Evolutionary conservation across 2,113 vertebrate species (phyloP), one percentile per base, ranked within the genome.

Genomic region (Sinosuthora webbiana): DNA sequence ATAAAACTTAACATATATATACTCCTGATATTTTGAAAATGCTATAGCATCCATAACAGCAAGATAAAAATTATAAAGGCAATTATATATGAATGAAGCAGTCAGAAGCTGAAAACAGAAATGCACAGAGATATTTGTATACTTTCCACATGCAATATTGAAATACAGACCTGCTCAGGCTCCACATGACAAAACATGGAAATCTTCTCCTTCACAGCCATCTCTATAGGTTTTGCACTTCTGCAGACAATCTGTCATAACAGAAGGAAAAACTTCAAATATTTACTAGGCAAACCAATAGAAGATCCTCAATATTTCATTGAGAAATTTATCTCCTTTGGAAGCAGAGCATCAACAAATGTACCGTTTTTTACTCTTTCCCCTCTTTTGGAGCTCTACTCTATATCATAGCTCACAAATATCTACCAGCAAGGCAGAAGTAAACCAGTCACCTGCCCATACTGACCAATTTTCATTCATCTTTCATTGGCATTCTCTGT

Each of bases 131-230:
- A 44, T 23, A 78, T 27, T 44, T 73, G 10, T 9, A 30, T 53
- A 31, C 20, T 69, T 90, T 65, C 14, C 15, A 52, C 37, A 18
- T 4, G 8, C 28, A 89, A 56, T 44, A 56, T 3, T 83, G 5
- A 91, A 86, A 24, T 60, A 97, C 97, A 91, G 55, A 98, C 98
- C 98, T 98, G 98, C 87, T 98, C 98, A 64, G 98, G 98, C 44
- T 98, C 97, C 91, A 98, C 98, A 5, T 98, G 98, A 83, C 98
- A 98, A 96, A 98, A 98, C 98, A 98, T 98, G 44, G 98, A 98
- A 90, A 98, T 98, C 94, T 98, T 98, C 95, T 98, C 97, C 94
- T 98, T 98, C 75, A 98, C 98, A 4, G 98, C 97, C 98, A 98
- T 98, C 87, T 98, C 98, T 37, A 98, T 97, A 59, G 98, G 98